Conservation (phyloP, 2,113 vertebrate genomes). For the Gallinago jamesoni region DNA sequence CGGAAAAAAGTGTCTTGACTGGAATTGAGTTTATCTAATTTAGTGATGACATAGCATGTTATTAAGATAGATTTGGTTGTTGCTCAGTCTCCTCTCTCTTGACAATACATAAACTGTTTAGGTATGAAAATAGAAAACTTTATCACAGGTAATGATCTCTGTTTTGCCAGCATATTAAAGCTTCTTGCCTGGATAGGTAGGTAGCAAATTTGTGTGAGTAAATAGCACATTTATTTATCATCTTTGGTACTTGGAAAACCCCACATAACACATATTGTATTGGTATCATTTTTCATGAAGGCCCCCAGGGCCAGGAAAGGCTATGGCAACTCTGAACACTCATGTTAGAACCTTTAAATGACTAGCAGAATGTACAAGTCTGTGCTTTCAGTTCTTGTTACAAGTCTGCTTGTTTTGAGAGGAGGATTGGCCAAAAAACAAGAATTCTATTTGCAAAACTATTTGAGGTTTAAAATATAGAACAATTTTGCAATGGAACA, state of each 20-base stretch:
- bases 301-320: background rate
- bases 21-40: background rate
- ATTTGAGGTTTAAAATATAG: conserved; percentile 25
- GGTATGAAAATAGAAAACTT: background rate
- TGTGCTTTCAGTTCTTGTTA: background rate
- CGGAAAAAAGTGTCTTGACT: background rate
- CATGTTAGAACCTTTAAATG: background rate
- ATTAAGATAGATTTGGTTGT: background rate
- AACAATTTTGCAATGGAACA: background rate
- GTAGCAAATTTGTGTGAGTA: background rate
- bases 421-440: background rate
- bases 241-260: background rate
- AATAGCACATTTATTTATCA: background rate
- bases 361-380: background rate
- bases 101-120: background rate
- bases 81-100: background rate
- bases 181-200: background rate
- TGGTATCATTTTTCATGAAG: background rate
- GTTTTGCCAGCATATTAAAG: background rate
- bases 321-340: background rate
- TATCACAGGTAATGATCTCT: background rate
- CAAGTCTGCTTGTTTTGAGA: conserved; percentile 2
- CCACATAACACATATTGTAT: background rate
- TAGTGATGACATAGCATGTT: background rate
- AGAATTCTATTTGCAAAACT: conserved; percentile 30